Base-by-base conservation (phyloP, 2,797 vertebrate genomes). In the Mus caroli region DNA sequence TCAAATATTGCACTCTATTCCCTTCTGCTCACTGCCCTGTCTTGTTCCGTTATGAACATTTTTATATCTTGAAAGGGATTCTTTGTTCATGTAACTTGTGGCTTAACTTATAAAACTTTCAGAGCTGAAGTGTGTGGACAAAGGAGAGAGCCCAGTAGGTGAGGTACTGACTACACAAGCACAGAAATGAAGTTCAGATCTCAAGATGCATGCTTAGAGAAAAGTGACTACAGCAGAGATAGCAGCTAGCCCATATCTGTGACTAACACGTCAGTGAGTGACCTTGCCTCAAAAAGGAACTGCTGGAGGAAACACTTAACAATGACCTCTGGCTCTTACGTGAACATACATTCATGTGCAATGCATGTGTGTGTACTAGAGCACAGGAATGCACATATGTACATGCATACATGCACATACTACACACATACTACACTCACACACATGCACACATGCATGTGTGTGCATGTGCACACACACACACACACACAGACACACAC, bases 51-150 rank as follows among this genome's bases (percentile, higher is more conserved):
- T 95, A 76, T 12, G 91, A 96, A 88, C 77, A 88, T 31, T 96
- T 96, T 90, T 67, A 86, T 93, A 90, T 77, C 94, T 96, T 95
- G 85, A 60, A 90, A 78, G 94, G 54, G 75, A 73, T 76, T 75
- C 77, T 91, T 95, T 92, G 67, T 77, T 89, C 76, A 52, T 69
- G 11, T 77, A 91, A 52, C 87, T 89, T 82, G 76, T 83, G 83
- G 92, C 90, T 97, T 95, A 88, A 88, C 83, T 95, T 94, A 87
- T 17, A 92, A 93, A 96, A 94, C 82, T 94, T 96, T 96, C 93
- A 75, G 92, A 97, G 93, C 91, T 67, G 8, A 87, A 90, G 83
- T 94, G 92, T 52, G 10, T 46, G 37, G 54, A 11, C 1, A 13
- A 7, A 58, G 54, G 26, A 43, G 86, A 40, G 10, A 75, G 69